phyloP scores from a whole-genome alignment of 2,113 vertebrate species.

The Elaphurus davidianus region DNA sequence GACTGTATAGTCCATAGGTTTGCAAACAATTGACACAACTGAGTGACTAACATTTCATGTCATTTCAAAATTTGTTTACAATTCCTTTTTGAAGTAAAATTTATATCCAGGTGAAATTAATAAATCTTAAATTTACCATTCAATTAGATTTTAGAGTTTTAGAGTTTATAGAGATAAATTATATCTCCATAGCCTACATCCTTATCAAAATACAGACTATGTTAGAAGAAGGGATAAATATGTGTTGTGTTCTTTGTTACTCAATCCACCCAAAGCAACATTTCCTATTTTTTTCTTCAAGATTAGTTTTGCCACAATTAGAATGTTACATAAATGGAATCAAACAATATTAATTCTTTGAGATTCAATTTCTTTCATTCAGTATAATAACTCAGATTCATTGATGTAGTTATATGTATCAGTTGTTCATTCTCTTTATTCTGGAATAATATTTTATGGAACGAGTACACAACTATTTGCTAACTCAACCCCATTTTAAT shows the following conservation, averaged over 20 bases:
- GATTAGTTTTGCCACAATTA: background rate
- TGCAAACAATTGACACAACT: no score
- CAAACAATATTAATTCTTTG: background rate
- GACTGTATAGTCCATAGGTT: no score
- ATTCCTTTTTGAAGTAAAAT: background rate
- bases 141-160: background rate
- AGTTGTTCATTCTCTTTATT: background rate
- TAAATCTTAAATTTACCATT: background rate
- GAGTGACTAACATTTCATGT: no score
- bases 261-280: background rate
- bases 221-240: background rate
- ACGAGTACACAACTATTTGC: background rate
- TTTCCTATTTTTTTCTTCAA: background rate
- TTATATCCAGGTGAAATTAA: background rate
- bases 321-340: background rate
- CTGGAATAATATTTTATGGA: background rate
- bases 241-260: background rate
- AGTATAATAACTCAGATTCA: background rate
- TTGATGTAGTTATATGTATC: background rate
- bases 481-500: background rate
- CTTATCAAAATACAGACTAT: background rate
- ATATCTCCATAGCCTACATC: background rate
- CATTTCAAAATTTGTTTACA: background rate
- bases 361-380: background rate
- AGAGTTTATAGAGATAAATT: background rate